phyloP scores from a whole-genome alignment of 2,888 invertebrate species.

The Eugnorisma glareosa region DNA sequence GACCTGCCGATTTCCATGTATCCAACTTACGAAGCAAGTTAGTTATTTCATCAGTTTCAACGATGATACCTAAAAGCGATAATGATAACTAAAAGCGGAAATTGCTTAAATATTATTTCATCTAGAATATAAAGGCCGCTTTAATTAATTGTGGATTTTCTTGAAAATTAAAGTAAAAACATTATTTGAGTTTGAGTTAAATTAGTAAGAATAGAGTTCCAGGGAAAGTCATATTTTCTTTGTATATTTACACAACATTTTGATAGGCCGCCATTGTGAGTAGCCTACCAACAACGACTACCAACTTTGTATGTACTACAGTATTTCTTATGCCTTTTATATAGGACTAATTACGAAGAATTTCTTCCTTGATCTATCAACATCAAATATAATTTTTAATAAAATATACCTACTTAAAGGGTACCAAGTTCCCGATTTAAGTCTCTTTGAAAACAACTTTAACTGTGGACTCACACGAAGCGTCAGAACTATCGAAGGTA shows the following conservation, averaged over 20 bases:
- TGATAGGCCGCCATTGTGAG: background rate
- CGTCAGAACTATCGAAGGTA: slow-evolving; percentile 37
- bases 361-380: background rate
- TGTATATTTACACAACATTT: background rate
- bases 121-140: too few relatives aligned
- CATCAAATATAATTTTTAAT: too few relatives aligned
- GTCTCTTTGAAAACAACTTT: slow-evolving; percentile 7
- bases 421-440: background rate
- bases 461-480: slow-evolving; percentile 21
- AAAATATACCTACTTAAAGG: too few relatives aligned
- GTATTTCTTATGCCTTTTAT: background rate
- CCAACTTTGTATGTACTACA: too few relatives aligned
- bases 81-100: background rate
- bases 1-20: too few relatives aligned
- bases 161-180: background rate
- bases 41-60: too few relatives aligned
- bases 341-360: background rate
- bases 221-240: background rate
- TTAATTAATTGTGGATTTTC: background rate
- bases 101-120: too few relatives aligned
- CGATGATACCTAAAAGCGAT: too few relatives aligned
- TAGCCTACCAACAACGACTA: background rate
- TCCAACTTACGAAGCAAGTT: too few relatives aligned
- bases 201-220: background rate
- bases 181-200: background rate